These are phyloP conservation scores for Cactoblastis cactorum DNA, from an alignment of 2,888 invertebrate species.

Conservation along the genomic window DNA sequence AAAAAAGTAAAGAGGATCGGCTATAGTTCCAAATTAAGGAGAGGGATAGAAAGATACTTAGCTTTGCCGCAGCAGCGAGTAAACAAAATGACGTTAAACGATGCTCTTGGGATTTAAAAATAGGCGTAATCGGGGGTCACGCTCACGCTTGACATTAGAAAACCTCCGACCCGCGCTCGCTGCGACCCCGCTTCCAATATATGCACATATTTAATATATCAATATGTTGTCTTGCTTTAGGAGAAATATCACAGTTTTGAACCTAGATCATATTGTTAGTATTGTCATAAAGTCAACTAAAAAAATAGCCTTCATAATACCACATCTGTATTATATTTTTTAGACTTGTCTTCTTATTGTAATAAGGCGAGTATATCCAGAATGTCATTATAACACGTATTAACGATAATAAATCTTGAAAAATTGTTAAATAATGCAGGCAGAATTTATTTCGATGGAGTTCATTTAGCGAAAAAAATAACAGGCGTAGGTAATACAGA, in stretches of 20 bases:
- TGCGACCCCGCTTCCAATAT: neutral
- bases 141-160: conserved; percentile 1
- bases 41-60: no score
- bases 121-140: neutral
- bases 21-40: no score
- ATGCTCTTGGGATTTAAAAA: neutral
- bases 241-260: neutral
- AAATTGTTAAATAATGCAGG: no score
- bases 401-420: no score
- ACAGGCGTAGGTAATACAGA: no score
- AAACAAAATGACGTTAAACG: neutral
- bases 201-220: conserved; percentile 8
- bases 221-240: neutral
- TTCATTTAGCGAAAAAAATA: no score
- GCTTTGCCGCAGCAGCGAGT: neutral
- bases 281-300: neutral
- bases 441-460: no score
- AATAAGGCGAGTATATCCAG: no score
- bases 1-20: no score
- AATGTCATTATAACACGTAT: no score
- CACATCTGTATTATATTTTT: neutral
- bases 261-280: conserved; percentile 3
- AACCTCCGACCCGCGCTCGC: neutral
- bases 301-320: neutral
- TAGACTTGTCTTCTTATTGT: no score